These are phyloP conservation scores for Tyrannus savana DNA, from an alignment of 2,113 vertebrate genomes.

Conservation along the genomic window DNA sequence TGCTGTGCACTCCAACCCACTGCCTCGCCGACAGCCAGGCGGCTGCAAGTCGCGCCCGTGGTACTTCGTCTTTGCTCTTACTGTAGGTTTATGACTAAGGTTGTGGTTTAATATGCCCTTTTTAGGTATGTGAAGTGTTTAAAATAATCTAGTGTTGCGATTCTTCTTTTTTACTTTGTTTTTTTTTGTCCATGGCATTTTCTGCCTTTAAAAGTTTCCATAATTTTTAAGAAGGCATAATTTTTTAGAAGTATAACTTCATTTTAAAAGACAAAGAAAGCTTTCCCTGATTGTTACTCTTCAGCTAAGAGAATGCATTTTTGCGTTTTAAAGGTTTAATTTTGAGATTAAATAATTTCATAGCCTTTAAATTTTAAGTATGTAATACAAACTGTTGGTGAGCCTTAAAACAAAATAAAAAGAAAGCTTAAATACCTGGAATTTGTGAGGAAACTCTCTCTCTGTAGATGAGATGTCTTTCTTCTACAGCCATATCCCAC, in stretches of 20 bases:
- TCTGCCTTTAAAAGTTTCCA: constrained; percentile 40
- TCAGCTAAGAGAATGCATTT: background rate
- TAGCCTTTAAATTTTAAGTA: background rate
- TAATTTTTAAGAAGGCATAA: background rate
- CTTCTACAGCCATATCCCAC: background rate
- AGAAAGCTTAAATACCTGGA: background rate
- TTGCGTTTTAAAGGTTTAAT: background rate
- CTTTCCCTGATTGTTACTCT: background rate
- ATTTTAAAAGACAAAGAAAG: background rate
- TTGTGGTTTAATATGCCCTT: constrained; percentile 73
- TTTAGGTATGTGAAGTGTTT: constrained; percentile 65
- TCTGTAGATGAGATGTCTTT: background rate
- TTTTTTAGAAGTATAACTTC: background rate
- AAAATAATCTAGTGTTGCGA: constrained; percentile 47
- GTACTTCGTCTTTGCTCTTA: constrained; percentile 46
- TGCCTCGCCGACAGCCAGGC: constrained; percentile 31
- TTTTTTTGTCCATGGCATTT: background rate
- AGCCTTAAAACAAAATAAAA: background rate
- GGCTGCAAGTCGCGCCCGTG: constrained; percentile 59
- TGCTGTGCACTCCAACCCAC: constrained; percentile 60
- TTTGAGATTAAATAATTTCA: background rate
- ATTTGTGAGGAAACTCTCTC: background rate
- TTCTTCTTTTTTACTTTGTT: background rate
- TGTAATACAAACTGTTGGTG: background rate
- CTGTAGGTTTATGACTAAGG: constrained; percentile 75